These are phyloP conservation scores for Megalops cyprinoides DNA, from an alignment of 2,797 vertebrate genomes.

Conservation along the genomic window DNA sequence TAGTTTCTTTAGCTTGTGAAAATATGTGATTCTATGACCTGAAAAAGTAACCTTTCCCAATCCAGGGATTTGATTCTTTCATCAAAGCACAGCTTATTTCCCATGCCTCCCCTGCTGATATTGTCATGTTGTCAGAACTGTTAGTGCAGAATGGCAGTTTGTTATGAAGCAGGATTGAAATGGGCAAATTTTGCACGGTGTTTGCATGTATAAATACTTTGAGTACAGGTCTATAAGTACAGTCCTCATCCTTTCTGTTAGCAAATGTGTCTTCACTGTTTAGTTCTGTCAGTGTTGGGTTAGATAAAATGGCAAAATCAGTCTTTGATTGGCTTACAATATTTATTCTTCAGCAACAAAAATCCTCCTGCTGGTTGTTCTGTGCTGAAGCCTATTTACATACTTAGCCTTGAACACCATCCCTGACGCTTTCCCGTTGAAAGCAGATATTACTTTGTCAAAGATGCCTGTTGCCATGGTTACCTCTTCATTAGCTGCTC, in stretches of 20 bases:
- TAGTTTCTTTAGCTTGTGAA: too few species aligned
- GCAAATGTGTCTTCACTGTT: too few species aligned
- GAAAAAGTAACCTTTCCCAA: too few species aligned
- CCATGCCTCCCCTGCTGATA: not conserved
- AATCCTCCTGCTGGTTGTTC: constrained; percentile 21
- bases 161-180: not conserved
- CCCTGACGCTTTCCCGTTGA: constrained; percentile 17
- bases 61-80: not conserved
- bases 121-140: not conserved
- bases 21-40: too few species aligned
- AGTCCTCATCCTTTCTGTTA: not conserved
- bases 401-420: constrained; percentile 43
- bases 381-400: constrained; percentile 37
- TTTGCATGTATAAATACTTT: not conserved
- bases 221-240: not conserved
- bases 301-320: too few species aligned
- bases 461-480: constrained; percentile 56
- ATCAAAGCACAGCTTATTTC: not conserved
- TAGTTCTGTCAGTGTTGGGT: too few species aligned
- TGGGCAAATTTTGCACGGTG: not conserved
- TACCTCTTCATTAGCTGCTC: constrained; percentile 50
- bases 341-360: constrained; percentile 8
- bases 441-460: constrained; percentile 34
- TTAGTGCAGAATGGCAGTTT: not conserved
- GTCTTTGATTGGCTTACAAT: not conserved